phyloP scores from a whole-genome alignment of 2,888 invertebrate genomes.

The Scaptodrosophila latifasciaeformis region DNA sequence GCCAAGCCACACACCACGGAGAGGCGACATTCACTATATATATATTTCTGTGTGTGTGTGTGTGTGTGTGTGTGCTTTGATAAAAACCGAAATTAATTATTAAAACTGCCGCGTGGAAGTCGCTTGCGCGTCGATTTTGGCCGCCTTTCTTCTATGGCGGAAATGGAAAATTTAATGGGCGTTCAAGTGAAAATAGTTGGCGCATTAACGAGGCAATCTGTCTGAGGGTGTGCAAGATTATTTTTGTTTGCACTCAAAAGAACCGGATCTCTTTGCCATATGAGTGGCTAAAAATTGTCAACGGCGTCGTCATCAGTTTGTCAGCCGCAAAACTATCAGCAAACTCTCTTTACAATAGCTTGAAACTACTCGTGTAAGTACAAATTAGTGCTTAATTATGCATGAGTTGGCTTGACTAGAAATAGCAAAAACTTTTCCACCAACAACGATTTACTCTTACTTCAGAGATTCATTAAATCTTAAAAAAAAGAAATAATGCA shows the following conservation, averaged over 20 bases:
- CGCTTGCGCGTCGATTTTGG: slow-evolving; percentile 33
- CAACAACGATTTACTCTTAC: no score
- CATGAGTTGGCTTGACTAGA: no score
- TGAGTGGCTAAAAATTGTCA: slow-evolving; percentile 54
- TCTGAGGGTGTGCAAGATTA: no score
- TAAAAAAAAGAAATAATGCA: slow-evolving; percentile 41
- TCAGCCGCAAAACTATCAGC: slow-evolving; percentile 44
- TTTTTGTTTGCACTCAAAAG: slow-evolving; percentile 54
- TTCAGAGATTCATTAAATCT: slow-evolving; percentile 19
- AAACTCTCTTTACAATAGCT: no score
- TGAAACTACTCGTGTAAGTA: slow-evolving; percentile 25
- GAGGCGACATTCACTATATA: background rate
- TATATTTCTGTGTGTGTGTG: slow-evolving; percentile 2
- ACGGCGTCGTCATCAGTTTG: slow-evolving; percentile 13
- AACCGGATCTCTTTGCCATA: slow-evolving; percentile 50
- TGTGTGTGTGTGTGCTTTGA: slow-evolving; percentile 45
- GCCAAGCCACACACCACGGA: no score
- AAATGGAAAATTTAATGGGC: slow-evolving; percentile 62
- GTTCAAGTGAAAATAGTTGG: slow-evolving; percentile 66
- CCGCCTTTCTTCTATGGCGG: no score
- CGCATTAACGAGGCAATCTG: slow-evolving; percentile 44
- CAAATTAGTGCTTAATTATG: slow-evolving; percentile 58
- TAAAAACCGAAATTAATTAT: slow-evolving; percentile 67
- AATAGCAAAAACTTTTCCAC: slow-evolving; percentile 17
- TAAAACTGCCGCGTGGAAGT: slow-evolving; percentile 43